Evolutionary conservation across 1,140 invertebrate genomes (phyloP), one percentile per base, ranked within the genome.

Genomic region (Trialeurodes vaporariorum): DNA sequence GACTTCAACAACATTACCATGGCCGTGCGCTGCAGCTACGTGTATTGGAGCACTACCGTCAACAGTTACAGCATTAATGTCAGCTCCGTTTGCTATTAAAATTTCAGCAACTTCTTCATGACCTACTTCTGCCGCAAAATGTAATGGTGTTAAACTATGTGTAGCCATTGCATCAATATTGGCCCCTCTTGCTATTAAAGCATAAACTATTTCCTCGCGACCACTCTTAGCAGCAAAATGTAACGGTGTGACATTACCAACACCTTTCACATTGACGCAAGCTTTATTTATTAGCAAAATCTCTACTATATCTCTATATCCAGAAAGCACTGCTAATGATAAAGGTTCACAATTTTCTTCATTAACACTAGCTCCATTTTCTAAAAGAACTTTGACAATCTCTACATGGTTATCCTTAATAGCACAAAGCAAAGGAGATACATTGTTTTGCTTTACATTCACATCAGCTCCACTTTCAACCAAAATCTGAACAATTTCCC

Each of bases 361-460:
- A 81, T 94, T 85, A 21, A 90, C 81, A 75, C 83, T 76, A 23
- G 88, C 91, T 34, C 87, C 86, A 72, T 84, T 77, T 27, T 81
- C 70, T 24, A 94, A 61, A 1, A 96, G 77, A 59, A 84, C 70
- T 71, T 83, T 82, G 74, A 90, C 93, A 64, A 90, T 81, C 65
- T 84, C 76, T 17, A 80, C 22, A 63, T 63, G 2, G 27, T 25
- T 63, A 2, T 63, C n/a, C 2, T 23, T 5, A 2, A 27, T 25
- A 5, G 62, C 22, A 63, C 2, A 11, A 63, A 25, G 62, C 25
- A 63, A 63, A 25, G 66, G 67, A 1, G 63, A 34, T 21, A 59
- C 9, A 26, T 63, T 27, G 13, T 58, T 17, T 23, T n/a, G n/a
- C n/a, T n/a, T n/a, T n/a, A n/a, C n/a, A n/a, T n/a, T n/a, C n/a